Conservation (phyloP, 2,888 invertebrate genomes). For the Drosophila pseudotalamancana region DNA sequence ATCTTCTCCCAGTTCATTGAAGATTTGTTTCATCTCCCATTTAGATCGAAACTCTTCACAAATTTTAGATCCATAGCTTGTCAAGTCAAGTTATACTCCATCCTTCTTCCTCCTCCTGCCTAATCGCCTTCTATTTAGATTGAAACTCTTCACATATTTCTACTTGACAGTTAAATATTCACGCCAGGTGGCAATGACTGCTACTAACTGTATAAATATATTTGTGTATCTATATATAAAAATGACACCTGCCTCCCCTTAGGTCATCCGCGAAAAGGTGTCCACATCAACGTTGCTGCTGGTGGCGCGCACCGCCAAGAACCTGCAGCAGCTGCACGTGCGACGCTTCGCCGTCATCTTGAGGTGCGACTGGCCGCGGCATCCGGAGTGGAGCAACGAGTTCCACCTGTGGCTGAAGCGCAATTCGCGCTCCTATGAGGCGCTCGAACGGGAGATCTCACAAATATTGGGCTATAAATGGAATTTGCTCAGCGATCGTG, state of each 20-base stretch:
- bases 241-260: neutral
- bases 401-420: constrained; percentile 88
- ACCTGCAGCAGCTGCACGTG: constrained; percentile 87
- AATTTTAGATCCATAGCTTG: too few relatives aligned
- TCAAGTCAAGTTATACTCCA: too few relatives aligned
- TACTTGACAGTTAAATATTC: neutral
- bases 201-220: neutral
- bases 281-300: constrained; percentile 91
- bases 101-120: too few relatives aligned
- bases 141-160: too few relatives aligned
- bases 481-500: constrained; percentile 88
- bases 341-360: constrained; percentile 90
- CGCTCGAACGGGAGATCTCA: constrained; percentile 89
- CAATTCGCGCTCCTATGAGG: constrained; percentile 87
- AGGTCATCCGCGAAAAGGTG: constrained; percentile 90
- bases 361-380: constrained; percentile 89
- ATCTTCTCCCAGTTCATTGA: too few relatives aligned
- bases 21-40: too few relatives aligned
- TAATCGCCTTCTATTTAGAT: too few relatives aligned
- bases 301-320: constrained; percentile 88
- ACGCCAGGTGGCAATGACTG: neutral
- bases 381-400: constrained; percentile 88
- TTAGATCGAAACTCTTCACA: too few relatives aligned
- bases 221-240: too few relatives aligned
- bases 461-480: constrained; percentile 88